phyloP scores from a whole-genome alignment of 37 sponge, comb jelly and placozoan species.

The Spongilla lacustris region DNA sequence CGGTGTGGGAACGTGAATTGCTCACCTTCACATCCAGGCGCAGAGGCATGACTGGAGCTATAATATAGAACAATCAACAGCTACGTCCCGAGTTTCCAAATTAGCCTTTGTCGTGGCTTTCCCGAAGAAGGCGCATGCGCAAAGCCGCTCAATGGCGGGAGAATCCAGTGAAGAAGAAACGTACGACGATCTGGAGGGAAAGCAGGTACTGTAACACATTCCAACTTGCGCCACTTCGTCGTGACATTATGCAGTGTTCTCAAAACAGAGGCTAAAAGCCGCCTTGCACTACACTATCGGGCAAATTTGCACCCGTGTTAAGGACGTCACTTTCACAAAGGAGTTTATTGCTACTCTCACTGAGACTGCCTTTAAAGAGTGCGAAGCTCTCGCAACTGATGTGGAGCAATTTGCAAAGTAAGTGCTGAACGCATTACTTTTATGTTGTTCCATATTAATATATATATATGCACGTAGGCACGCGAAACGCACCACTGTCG shows the following conservation, averaged over 20 bases:
- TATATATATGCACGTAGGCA: constrained; percentile 44
- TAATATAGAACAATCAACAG: background rate
- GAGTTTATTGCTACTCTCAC: constrained; percentile 65
- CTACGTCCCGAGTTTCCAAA: background rate
- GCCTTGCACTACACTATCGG: constrained; percentile 80
- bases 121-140: constrained; percentile 4
- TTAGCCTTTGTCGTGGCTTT: background rate
- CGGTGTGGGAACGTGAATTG: background rate
- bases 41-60: constrained; percentile 71
- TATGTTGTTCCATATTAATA: too few species aligned
- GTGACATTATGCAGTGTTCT: background rate
- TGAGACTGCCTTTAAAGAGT: constrained; percentile 58
- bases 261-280: constrained; percentile 74
- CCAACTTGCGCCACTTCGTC: background rate
- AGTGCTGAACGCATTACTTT: background rate
- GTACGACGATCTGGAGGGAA: constrained; percentile 14
- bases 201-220: constrained; percentile 31
- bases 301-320: constrained; percentile 46
- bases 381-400: constrained; percentile 47
- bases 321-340: constrained; percentile 32
- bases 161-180: constrained; percentile 18
- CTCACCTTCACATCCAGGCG: constrained; percentile 85
- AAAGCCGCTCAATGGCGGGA: background rate
- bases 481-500: constrained; percentile 66
- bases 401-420: constrained; percentile 79